Base-by-base conservation (phyloP, 2,888 invertebrate genomes). In the Erebia ligea region DNA sequence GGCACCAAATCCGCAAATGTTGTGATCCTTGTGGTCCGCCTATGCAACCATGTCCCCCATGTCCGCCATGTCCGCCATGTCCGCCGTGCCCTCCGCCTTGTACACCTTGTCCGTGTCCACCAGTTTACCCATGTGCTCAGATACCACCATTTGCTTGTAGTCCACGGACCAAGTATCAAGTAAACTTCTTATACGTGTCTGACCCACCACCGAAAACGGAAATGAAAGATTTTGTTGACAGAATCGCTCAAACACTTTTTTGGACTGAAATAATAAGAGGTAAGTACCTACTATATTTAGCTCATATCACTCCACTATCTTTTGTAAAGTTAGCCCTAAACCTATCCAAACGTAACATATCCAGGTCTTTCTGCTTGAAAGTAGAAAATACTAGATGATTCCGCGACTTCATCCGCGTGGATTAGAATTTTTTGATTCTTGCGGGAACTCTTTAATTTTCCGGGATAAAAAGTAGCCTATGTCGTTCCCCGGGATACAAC, bases 231-330 rank as follows among this genome's bases (percentile, higher is more conserved):
- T 94, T 98, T 45, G 94, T 96, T n/a, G 97, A 98, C 78, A 92
- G 96, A 70, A 96, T 96, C 1, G 95, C 96, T 0, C 93, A 94
- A 65, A 94, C 92, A 0, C 84, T 97, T 68, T 97, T 98, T 85
- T 93, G 96, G 84, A 95, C 96, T 0, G 98, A 98, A 90, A 79
- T 98, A 10, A 72, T 95, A 1, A 94, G 97, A 88, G 98, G 98
- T 78, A n/a, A n/a, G n/a, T n/a, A n/a, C n/a, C n/a, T n/a, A 71
- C 66, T 15, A 5, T 59, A 50, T 50, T 52, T 19, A 54, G 19
- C 54, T 54, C 11, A 11, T 45, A 45, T 45, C 45, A 45, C 11
- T 45, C 11, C 3, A 45, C 45, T 45, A 10, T 45, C 3, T 45
- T 13, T 45, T 45, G 11, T 4, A 45, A 45, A 45, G 34, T 34